phyloP scores from a whole-genome alignment of 64 coral and sea anemone species.

The Dendrophyllia cribrosa region DNA sequence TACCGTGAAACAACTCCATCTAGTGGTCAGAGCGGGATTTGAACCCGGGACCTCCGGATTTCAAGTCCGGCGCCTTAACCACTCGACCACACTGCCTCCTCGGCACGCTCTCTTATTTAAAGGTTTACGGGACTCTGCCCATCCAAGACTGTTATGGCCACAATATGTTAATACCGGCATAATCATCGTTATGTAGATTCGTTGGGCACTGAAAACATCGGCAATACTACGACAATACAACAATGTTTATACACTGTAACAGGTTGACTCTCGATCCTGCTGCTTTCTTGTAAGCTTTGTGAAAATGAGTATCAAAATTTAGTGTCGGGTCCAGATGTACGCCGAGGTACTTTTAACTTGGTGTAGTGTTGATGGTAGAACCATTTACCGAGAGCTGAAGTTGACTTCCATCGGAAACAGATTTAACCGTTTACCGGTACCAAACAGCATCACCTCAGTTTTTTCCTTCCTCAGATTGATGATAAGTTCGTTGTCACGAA shows the following conservation, averaged over 20 bases:
- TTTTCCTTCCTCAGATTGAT: conserved; percentile 68
- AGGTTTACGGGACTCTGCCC: conserved; percentile 50
- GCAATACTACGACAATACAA: neutral
- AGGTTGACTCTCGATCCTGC: conserved; percentile 71
- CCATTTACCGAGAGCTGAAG: conserved; percentile 47
- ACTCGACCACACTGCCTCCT: too few relatives aligned
- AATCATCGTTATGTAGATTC: conserved; percentile 56
- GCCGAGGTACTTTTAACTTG: conserved; percentile 62
- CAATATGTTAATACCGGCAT: conserved; percentile 70
- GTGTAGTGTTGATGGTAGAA: conserved; percentile 51
- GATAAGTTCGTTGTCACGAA: conserved; percentile 59
- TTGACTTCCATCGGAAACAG: conserved; percentile 38
- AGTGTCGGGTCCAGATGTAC: conserved; percentile 73
- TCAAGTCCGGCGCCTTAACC: too few relatives aligned
- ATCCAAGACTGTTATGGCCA: conserved; percentile 41
- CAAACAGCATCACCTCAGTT: conserved; percentile 69
- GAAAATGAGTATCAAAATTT: conserved; percentile 65
- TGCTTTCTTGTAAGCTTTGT: conserved; percentile 71
- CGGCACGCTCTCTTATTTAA: conserved; percentile 47
- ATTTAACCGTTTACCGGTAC: conserved; percentile 66
- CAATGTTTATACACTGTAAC: conserved; percentile 30
- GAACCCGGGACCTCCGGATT: too few relatives aligned
- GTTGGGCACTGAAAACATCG: conserved; percentile 39
- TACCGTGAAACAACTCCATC: too few relatives aligned
- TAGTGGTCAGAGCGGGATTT: too few relatives aligned